phyloP scores from a whole-genome alignment of 2,113 vertebrate species.

The Procavia capensis region DNA sequence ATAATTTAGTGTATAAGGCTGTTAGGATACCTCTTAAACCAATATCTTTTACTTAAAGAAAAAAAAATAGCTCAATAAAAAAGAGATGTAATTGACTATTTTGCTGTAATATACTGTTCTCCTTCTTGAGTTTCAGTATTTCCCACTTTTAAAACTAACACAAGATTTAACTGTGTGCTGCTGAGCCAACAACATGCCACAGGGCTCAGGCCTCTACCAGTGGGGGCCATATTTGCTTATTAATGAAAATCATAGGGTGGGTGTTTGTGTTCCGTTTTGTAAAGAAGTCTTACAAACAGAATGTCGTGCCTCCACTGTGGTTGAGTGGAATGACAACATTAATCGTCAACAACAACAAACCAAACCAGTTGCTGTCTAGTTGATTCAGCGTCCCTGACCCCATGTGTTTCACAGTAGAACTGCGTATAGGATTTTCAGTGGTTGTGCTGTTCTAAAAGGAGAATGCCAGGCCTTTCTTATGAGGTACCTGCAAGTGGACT shows the following conservation, averaged over 20 bases:
- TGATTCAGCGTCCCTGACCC: neutral
- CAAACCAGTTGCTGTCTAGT: neutral
- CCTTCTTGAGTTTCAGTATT: neutral
- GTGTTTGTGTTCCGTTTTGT: neutral
- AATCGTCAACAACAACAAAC: neutral
- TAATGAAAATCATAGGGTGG: neutral
- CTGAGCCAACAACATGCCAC: neutral
- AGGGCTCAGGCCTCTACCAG: neutral
- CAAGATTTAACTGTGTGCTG: neutral
- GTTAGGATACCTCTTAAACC: neutral
- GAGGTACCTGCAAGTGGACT: neutral
- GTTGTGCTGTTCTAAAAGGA: neutral
- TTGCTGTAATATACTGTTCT: neutral
- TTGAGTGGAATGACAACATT: neutral
- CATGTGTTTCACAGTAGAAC: neutral
- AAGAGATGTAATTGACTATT: neutral
- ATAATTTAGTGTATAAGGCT: neutral
- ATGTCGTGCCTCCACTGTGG: neutral
- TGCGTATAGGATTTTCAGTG: neutral
- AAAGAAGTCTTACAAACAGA: neutral
- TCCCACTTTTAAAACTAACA: neutral
- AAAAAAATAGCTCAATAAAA: neutral
- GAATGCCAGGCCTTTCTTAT: neutral
- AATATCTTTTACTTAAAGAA: neutral
- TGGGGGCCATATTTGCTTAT: neutral